Percentiles rank a stretch among this genome's conserved stretches.
These are phyloP conservation scores for Nemapogon koenigi DNA, from an alignment of 2,888 invertebrate genomes.

Conservation along the genomic window DNA sequence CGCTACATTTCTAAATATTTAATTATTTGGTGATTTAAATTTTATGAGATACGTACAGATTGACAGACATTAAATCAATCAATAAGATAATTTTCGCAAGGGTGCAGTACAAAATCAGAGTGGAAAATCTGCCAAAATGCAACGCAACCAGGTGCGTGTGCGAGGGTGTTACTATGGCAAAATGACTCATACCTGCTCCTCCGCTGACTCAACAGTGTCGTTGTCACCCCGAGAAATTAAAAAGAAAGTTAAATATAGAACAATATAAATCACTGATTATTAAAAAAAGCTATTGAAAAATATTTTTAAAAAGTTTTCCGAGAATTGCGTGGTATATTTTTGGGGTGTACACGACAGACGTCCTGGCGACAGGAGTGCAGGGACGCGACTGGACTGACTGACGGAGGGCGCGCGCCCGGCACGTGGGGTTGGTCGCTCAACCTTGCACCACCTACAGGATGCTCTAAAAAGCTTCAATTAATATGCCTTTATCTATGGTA, in stretches of 20 bases:
- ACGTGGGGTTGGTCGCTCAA: conserved; percentile 23
- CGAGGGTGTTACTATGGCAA: conserved; percentile 54
- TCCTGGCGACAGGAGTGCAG: conserved; percentile 48
- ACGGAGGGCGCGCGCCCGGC: conserved; percentile 41
- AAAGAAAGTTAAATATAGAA: too few relatives aligned
- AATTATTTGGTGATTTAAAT: too few relatives aligned
- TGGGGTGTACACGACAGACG: conserved; percentile 45
- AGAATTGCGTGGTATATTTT: conserved; percentile 14
- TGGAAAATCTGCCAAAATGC: conserved; percentile 6
- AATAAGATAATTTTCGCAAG: background rate
- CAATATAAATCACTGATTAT: conserved; percentile 1
- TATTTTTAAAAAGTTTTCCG: conserved; percentile 10
- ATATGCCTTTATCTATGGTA: too few relatives aligned
- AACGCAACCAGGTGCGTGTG: conserved; percentile 19
- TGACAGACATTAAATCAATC: too few relatives aligned
- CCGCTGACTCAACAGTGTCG: conserved; percentile 51
- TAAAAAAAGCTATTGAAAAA: conserved; percentile 9
- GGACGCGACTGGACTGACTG: conserved; percentile 42
- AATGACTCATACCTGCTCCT: conserved; percentile 56
- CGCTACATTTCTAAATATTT: too few relatives aligned
- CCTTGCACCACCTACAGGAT: background rate
- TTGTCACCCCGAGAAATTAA: conserved; percentile 23
- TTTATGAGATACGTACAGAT: too few relatives aligned
- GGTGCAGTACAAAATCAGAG: conserved; percentile 7
- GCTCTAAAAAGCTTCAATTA: too few relatives aligned